Evolutionary conservation across 2,113 vertebrate species (phyloP), one percentile per base, ranked within the genome.

Genomic region (Donacobius atricapilla): DNA sequence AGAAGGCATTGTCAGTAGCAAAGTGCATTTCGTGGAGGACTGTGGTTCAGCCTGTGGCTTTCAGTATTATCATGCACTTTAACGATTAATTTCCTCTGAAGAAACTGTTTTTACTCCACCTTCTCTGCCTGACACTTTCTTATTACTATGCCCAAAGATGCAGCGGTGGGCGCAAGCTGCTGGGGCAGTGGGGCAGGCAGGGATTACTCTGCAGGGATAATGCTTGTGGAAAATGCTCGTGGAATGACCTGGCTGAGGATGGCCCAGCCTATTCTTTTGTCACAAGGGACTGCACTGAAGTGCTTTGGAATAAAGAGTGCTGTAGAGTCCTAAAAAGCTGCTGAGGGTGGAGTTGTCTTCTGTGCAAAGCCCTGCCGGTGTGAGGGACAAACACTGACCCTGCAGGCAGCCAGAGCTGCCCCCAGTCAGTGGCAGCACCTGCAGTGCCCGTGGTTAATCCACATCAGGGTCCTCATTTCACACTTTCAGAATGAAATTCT

Each of bases 1-100:
- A 54, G 80, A 79, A 76, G 84, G 87, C 89, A 39, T 15, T 89
- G 76, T 23, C 65, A 31, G 88, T 10, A 47, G 89, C 58, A 42
- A 94, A 88, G 77, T 79, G 90, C 81, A 82, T 94, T 92, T 87
- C 9, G 1, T 89, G 2, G 0, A 75, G 89, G 80, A 79, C 72
- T 87, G 20, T 71, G 93, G n/a, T 78, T 53, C 90, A 84, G 86
- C 85, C 94, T 81, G 85, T 93, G 94, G 83, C 94, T 95, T 69
- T 51, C 72, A 57, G 37, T 27, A 5, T 53, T 89, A 80, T 37
- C 66, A 2, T 84, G 94, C 95, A 95, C 94, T 97, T 97, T 56
- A 87, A 76, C 11, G 14, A 37, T 61, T 78, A 1, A 58, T 89
- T 94, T 89, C 69, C 76, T 94, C 80, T 75, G 90, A 93, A 96